Conservation (phyloP, 2,113 vertebrate species). For the Hirundichthys speculiger region DNA sequence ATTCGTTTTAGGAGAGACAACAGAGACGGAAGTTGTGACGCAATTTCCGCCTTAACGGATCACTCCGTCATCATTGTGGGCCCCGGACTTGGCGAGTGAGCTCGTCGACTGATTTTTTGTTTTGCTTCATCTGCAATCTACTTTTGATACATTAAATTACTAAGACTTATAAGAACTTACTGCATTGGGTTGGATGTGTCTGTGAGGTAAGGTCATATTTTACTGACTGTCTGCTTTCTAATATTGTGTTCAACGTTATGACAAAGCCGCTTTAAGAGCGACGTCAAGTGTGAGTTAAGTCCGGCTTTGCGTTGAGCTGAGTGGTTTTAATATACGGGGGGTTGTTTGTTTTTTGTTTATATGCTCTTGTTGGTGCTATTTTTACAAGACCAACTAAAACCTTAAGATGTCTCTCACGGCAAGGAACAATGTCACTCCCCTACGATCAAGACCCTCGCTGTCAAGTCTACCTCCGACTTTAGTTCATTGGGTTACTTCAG, state of each 20-base stretch:
- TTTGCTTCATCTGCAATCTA: background rate
- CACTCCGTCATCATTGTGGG: slow-evolving; percentile 53
- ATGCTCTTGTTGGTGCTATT: no score
- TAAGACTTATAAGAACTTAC: accelerated
- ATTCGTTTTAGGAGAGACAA: background rate
- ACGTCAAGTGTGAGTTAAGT: background rate
- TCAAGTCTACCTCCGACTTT: no score
- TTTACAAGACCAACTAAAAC: no score
- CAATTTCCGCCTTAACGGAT: background rate
- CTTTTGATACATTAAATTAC: background rate
- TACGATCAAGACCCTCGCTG: no score
- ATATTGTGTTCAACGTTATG: background rate
- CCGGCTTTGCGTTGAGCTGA: background rate
- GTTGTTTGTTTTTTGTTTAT: no score
- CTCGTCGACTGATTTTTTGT: no score
- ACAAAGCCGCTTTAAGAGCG: background rate
- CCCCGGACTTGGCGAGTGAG: background rate
- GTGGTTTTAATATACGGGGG: no score
- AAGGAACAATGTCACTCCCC: no score
- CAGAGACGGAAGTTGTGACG: background rate
- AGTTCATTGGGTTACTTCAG: no score
- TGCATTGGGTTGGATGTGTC: slow-evolving; percentile 1
- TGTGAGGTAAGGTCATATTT: slow-evolving; percentile 3
- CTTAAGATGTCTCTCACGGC: no score
- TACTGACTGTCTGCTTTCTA: no score